phyloP scores from a whole-genome alignment of 2,797 vertebrate species.

The Notolepis coatsorum region DNA sequence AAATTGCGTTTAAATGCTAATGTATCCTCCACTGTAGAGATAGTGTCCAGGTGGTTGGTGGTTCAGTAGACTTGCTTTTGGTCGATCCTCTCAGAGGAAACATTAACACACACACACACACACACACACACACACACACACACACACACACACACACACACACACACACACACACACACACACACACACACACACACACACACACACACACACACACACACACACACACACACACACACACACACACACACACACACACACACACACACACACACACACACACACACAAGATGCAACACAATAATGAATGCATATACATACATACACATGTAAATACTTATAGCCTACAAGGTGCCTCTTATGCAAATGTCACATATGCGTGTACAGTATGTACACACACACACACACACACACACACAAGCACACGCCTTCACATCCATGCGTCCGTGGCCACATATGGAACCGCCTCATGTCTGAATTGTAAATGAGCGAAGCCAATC shows the following conservation, averaged over 20 bases:
- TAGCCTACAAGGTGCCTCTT: slow-evolving; percentile 57
- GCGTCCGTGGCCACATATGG: slow-evolving; percentile 59
- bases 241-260: neutral
- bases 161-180: neutral
- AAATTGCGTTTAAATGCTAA: too few relatives aligned
- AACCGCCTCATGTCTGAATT: slow-evolving; percentile 68
- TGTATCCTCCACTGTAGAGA: too few relatives aligned
- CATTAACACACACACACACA: neutral
- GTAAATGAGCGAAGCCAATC: slow-evolving; percentile 74
- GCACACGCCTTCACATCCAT: slow-evolving; percentile 11
- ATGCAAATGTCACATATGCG: slow-evolving; percentile 61
- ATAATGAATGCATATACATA: slow-evolving; percentile 61
- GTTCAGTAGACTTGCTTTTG: too few relatives aligned
- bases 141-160: neutral
- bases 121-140: neutral
- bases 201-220: neutral
- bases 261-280: slow-evolving; percentile 1
- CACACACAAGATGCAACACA: slow-evolving; percentile 2
- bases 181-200: neutral
- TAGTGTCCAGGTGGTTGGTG: too few relatives aligned
- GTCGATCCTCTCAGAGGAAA: too few relatives aligned
- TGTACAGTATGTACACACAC: slow-evolving; percentile 23
- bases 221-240: neutral
- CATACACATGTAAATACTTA: slow-evolving; percentile 70
- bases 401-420: slow-evolving; percentile 39